phyloP scores from a whole-genome alignment of 2,113 vertebrate genomes.

The Lycocorax pyrrhopterus region DNA sequence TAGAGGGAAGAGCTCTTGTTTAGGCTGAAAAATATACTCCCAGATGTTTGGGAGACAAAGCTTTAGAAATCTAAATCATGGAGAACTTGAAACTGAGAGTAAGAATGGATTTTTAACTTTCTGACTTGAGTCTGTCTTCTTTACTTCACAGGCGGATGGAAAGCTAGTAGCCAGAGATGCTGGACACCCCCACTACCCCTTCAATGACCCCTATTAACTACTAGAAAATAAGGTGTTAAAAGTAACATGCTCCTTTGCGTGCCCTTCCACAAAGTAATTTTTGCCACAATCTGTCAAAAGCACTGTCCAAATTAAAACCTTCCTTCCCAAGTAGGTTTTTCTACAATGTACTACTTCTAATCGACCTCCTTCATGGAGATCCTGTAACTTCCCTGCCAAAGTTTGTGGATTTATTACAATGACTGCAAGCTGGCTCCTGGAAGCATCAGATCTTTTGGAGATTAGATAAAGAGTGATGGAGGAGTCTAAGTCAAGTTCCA shows the following conservation, averaged over 20 bases:
- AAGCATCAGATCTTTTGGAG: not conserved
- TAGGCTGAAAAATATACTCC: not conserved
- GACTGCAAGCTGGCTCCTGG: not conserved
- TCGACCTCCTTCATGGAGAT: not conserved
- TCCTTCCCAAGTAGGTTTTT: not conserved
- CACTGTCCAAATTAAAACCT: not conserved
- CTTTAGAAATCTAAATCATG: not conserved
- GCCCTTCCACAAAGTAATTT: not conserved
- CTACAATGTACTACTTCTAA: not conserved
- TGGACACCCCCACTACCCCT: slow-evolving; percentile 89
- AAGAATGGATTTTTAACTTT: not conserved
- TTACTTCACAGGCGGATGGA: slow-evolving; percentile 81
- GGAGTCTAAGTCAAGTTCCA: not conserved
- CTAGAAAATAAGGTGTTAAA: not conserved
- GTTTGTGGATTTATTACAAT: not conserved
- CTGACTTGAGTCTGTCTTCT: slow-evolving; percentile 16
- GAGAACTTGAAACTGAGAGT: not conserved
- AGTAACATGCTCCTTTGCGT: not conserved
- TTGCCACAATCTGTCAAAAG: not conserved
- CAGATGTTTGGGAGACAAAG: not conserved
- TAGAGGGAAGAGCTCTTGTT: not conserved
- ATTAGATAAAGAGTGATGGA: not conserved
- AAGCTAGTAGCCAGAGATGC: slow-evolving; percentile 88
- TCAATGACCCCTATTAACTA: slow-evolving; percentile 89
- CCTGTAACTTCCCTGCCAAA: not conserved